Evolutionary conservation across 1,140 invertebrate genomes (phyloP).

Genomic region (Drosophila malerkotliana): DNA sequence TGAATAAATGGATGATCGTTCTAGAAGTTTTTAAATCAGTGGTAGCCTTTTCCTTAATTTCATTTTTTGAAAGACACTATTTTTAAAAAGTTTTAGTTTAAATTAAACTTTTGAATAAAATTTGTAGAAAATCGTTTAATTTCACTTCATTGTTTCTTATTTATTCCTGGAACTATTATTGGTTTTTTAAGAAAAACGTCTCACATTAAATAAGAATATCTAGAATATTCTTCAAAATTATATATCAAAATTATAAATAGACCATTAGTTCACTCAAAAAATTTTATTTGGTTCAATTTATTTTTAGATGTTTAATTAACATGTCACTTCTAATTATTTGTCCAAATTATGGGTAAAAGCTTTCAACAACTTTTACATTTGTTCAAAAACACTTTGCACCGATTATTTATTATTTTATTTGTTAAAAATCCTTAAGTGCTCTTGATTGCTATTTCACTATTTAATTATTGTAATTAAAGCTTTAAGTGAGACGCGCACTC

Average conservation of each 20-base stretch:
- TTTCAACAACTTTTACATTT: not conserved
- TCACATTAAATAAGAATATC: no score
- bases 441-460: conserved; percentile 5
- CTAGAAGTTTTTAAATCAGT: not conserved
- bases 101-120: no score
- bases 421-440: conserved; percentile 1
- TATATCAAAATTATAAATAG: conserved; percentile 1
- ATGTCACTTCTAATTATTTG: conserved; percentile 4
- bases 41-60: no score
- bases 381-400: conserved; percentile 5
- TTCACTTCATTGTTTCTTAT: no score
- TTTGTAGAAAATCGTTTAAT: no score
- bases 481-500: conserved; percentile 31
- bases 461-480: conserved; percentile 38
- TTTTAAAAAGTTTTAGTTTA: no score
- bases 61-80: no score
- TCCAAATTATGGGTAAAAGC: not conserved
- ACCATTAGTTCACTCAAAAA: not conserved
- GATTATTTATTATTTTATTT: not conserved
- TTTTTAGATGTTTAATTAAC: conserved; percentile 1
- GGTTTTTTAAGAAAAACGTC: no score
- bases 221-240: not conserved
- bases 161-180: no score
- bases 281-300: not conserved
- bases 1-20: not conserved